Conservation (phyloP, 2,113 vertebrate species). For the Gracilinanus agilis region DNA sequence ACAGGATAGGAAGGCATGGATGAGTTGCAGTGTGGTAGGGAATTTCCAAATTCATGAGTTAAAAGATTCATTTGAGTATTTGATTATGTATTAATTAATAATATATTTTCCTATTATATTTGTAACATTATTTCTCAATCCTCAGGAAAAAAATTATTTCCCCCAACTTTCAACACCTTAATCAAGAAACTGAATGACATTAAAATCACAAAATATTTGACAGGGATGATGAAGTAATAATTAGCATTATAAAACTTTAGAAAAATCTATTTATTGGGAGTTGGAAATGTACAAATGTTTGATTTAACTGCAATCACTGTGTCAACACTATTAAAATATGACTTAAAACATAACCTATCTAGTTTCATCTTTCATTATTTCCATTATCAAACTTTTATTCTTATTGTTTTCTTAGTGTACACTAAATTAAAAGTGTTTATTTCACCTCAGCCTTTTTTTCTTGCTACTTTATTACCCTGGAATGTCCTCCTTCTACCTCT, state of each 20-base stretch:
- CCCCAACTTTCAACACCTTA: constrained; percentile 15
- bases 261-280: background rate
- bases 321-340: background rate
- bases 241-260: constrained; percentile 39
- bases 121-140: constrained; percentile 13
- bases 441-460: too few species aligned
- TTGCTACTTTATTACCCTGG: too few species aligned
- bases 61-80: background rate
- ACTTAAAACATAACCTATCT: background rate
- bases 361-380: background rate
- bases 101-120: constrained; percentile 4
- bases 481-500: too few species aligned
- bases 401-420: background rate
- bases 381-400: background rate
- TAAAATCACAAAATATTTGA: constrained; percentile 58
- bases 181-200: constrained; percentile 35
- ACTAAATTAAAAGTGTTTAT: background rate
- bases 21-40: background rate
- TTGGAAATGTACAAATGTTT: background rate
- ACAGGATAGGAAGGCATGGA: background rate
- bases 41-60: background rate
- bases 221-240: background rate
- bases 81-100: constrained; percentile 7
- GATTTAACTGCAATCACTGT: background rate
- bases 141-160: constrained; percentile 47